Base-by-base conservation (phyloP, 2,888 invertebrate genomes). In the Dermolepida albohirtum region DNA sequence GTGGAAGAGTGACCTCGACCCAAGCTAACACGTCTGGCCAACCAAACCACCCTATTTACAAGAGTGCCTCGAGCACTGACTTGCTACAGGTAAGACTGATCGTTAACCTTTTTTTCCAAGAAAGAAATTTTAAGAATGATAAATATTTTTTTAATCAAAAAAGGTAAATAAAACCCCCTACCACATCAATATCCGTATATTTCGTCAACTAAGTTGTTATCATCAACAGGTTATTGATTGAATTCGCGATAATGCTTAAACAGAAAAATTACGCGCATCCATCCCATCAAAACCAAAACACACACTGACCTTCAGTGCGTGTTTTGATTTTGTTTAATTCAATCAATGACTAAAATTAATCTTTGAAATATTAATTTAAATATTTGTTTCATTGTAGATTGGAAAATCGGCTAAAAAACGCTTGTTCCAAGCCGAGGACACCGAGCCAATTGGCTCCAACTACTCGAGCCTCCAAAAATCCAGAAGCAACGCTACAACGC, bases 41-140 rank as follows among this genome's bases (percentile, higher is more conserved):
- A 64, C 89, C 93, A 39, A 87, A 87, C 69, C 94, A 95, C 83
- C 94, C 94, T 0, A 83, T 94, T 72, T 90, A 92, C 78, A 85
- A 90, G 73, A 90, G 93, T 74, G 92, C 93, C 47, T 94, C 94
- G 2, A 90, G 90, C 50, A 90, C 92, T 71, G 93, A 94, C 77
- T 85, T 95, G 73, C 87, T 86, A 69, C 88, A 89, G 83, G 89
- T 90, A 75, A 78, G 82, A 74, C 57, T 50, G 22, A 6, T 49
- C 1, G 34, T 34, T 22, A 6, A 41, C n/a, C 16, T 47, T 16
- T 1, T 16, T 7, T 47, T 52, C 8, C 29, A 11, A 16, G 27
- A 52, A 52, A 51, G 8, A 17, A 50, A 50, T n/a, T n/a, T n/a
- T n/a, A n/a, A n/a, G n/a, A n/a, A n/a, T n/a, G n/a, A n/a, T n/a